Evolutionary conservation across 92 coral and sea anemone species (phyloP), one percentile per base, ranked within the genome.

Genomic region (Heliopora coerulea): DNA sequence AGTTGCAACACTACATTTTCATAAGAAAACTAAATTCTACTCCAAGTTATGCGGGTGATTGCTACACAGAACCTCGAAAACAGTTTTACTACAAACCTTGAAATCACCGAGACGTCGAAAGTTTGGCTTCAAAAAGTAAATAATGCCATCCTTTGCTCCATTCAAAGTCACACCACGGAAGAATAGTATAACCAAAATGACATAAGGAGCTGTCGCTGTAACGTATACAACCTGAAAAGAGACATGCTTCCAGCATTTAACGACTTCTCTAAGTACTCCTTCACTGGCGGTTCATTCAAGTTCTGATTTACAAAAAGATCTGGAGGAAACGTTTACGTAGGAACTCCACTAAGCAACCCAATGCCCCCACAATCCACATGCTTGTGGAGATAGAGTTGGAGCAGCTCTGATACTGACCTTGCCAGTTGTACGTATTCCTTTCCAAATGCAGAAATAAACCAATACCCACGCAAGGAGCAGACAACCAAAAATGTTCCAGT

Each of bases 401-500:
- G 2, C 12, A 9, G n/a, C n/a, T 8, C 12, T 8, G 1, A 46
- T 46, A 2, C 77, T 52, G 62, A 70, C 77, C 83, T 91, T 91
- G 60, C 97, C 97, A 20, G 91, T 89, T 18, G 97, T 86, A 27
- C 91, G 76, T 73, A 91, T 89, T 15, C 97, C 97, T 75, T 88
- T 91, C 91, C 90, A 91, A 40, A 91, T 87, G 41, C 96, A 91
- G 87, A 91, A 91, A 62, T 91, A 91, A 17, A 91, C 91, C 48
- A 86, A 54, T 10, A 89, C 79, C 97, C 97, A 91, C 85, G 97
- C 97, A 68, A 91, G 87, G 31, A 89, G 35, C 49, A 91, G 70
- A 72, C 88, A 82, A 58, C 84, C 85, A 30, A 89, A 74, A 52
- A 91, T 62, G 14, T 86, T 81, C 78, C 82, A 74, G 58, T 86